Percentiles rank a stretch among this genome's conserved stretches.
phyloP scores from a whole-genome alignment of 1,140 invertebrate species.

The Papilio xuthus region DNA sequence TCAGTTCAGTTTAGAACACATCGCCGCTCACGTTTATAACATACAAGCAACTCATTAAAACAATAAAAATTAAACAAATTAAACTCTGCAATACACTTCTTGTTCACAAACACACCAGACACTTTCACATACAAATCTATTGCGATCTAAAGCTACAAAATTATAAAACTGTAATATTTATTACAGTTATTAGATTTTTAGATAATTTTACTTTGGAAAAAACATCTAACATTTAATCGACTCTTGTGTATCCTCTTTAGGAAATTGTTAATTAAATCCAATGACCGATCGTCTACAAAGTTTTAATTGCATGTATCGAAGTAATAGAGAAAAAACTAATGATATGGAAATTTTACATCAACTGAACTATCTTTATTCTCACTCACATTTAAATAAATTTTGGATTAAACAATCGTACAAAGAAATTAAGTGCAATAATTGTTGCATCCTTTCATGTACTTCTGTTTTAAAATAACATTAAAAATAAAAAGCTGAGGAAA shows the following conservation, averaged over 20 bases:
- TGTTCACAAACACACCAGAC: background rate
- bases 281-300: constrained; percentile 13
- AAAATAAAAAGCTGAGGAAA: too few species aligned
- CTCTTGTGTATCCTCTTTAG: background rate
- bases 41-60: too few species aligned
- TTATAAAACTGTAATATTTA: background rate
- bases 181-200: background rate
- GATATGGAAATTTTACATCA: background rate
- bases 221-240: background rate
- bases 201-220: background rate
- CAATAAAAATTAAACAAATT: too few species aligned
- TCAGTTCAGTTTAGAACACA: background rate
- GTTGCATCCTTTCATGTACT: background rate
- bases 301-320: background rate
- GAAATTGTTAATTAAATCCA: background rate
- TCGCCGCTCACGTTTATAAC: background rate
- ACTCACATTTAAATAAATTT: background rate
- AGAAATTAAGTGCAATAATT: background rate
- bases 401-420: background rate
- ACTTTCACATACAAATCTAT: background rate
- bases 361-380: background rate
- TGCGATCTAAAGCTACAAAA: background rate
- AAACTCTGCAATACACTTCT: too few species aligned
- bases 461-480: background rate
- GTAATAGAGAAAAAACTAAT: constrained; percentile 8